Evolutionary conservation across 2,888 invertebrate genomes (phyloP).

Genomic region (Ochlodes sylvanus): DNA sequence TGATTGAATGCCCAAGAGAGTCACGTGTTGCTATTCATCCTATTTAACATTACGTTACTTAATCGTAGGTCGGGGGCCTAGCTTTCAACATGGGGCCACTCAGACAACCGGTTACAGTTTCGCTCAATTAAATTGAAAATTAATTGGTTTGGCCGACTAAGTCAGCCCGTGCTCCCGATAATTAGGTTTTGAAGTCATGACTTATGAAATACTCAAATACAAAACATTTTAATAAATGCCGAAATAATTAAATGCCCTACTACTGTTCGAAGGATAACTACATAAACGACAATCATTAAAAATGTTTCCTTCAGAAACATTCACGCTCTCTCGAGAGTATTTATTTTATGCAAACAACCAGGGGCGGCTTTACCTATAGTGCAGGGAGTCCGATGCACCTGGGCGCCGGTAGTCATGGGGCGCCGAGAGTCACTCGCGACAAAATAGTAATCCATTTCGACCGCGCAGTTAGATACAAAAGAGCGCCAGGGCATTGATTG

Average conservation of each 20-base stretch:
- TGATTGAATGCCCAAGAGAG: constrained; percentile 2
- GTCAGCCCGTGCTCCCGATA: constrained; percentile 59
- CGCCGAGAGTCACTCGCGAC: too few relatives aligned
- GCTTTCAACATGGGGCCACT: constrained; percentile 73
- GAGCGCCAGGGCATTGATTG: too few relatives aligned
- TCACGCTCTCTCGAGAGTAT: too few relatives aligned
- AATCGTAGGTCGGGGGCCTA: constrained; percentile 73
- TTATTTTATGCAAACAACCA: too few relatives aligned
- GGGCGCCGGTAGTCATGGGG: too few relatives aligned
- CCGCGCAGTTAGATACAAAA: too few relatives aligned
- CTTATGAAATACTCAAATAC: constrained; percentile 62
- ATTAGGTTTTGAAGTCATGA: constrained; percentile 65
- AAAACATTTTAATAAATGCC: constrained; percentile 27
- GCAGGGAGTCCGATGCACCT: too few relatives aligned
- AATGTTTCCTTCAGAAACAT: neutral
- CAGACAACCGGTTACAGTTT: constrained; percentile 71
- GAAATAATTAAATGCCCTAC: constrained; percentile 26
- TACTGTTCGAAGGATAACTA: neutral
- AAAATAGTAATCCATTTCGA: too few relatives aligned
- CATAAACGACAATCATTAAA: neutral
- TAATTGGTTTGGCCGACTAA: constrained; percentile 70
- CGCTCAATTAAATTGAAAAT: constrained; percentile 77
- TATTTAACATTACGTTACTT: constrained; percentile 69
- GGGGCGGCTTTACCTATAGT: too few relatives aligned
- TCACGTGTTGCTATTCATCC: constrained; percentile 54